Conservation (phyloP, 2,113 vertebrate species). For the Semicossyphus pulcher region DNA sequence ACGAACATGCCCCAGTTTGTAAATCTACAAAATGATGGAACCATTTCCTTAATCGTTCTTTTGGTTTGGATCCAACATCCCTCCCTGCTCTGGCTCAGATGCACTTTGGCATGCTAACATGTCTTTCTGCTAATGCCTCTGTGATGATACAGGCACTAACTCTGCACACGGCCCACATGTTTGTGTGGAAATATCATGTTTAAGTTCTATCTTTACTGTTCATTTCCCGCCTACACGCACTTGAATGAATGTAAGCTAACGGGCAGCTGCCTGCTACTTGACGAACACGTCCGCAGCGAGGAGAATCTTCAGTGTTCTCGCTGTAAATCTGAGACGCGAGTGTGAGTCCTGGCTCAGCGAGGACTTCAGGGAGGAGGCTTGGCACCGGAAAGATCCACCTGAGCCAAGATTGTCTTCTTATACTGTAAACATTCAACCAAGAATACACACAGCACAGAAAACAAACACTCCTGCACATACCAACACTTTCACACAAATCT, state of each 20-base stretch:
- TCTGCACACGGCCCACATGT: background rate
- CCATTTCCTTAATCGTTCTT: background rate
- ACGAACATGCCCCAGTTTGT: too few species aligned
- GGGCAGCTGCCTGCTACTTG: background rate
- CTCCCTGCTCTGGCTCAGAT: background rate
- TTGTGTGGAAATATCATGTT: background rate
- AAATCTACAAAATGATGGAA: too few species aligned
- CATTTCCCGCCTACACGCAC: background rate
- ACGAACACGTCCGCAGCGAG: background rate
- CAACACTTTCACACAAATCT: background rate
- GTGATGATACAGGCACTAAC: background rate
- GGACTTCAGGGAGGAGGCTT: conserved; percentile 19
- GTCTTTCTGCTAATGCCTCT: background rate
- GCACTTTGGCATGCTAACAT: background rate
- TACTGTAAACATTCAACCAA: conserved; percentile 23
- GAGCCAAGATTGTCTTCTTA: conserved; percentile 26
- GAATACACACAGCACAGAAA: background rate
- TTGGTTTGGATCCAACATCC: background rate
- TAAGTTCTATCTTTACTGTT: conserved; percentile 3
- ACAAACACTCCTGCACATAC: background rate
- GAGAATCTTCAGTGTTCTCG: background rate
- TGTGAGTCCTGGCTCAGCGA: background rate
- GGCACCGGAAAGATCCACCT: background rate
- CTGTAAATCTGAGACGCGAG: conserved; percentile 5
- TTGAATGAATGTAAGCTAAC: background rate